Evolutionary conservation across 2,797 vertebrate genomes (phyloP), one percentile per base, ranked within the genome.

Genomic region (Perdix hodgsoniae): DNA sequence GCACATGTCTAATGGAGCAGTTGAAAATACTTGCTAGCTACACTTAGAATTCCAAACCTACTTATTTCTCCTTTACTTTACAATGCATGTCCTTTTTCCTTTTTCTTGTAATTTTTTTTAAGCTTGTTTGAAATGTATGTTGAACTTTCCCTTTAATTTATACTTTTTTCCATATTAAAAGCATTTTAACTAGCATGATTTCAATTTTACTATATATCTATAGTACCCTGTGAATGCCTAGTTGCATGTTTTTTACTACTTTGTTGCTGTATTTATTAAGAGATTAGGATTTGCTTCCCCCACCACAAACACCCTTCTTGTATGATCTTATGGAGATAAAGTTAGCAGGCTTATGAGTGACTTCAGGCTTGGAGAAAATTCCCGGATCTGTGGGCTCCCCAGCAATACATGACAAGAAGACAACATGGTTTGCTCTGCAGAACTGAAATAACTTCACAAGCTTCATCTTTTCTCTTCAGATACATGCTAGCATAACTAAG

Each of bases 281-380:
- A 73, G 14, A 17, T 1, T 49, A 19, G 8, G 2, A 2, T 86
- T 94, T 77, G 29, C 10, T 59, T 54, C 29, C 4, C 5, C 5
- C 0, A 1, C 1, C 7, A 33, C 26, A 31, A 54, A 12, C 6
- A 8, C 22, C 11, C 4, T 12, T 22, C 2, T 0, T 37, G 49
- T 37, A 42, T 54, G 37, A 73, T 73, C 39, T 18, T 69, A 9
- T 19, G 9, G 61, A 42, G 52, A 77, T 65, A 80, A 83, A 86
- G 49, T 24, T 29, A 63, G 18, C 18, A 50, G 37, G 35, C 72
- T 88, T 83, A 49, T 1, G 3, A 73, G 33, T 47, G 72, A 66
- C 47, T 16, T 23, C 31, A 71, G 64, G 40, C 45, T 87, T 80
- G 60, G 18, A 78, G 35, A 66, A 83, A 70, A 56, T 66, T 70